These are phyloP conservation scores for Spatulosminthurus flaviceps DNA, from an alignment of 2,888 invertebrate species.

Conservation along the genomic window DNA sequence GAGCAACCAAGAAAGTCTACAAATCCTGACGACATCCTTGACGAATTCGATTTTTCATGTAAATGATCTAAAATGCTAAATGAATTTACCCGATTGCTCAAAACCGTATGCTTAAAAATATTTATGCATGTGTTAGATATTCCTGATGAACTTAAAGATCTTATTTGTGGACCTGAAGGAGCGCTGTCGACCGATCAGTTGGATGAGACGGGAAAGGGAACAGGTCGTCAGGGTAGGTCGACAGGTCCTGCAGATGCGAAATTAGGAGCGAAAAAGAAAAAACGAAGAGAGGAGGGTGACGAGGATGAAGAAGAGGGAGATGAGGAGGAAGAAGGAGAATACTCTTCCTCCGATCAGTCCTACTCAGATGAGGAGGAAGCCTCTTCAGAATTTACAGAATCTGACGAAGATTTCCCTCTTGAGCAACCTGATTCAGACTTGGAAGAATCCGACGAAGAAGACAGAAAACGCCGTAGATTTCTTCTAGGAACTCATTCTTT, in stretches of 20 bases:
- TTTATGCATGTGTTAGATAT: conserved; percentile 22
- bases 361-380: conserved; percentile 51
- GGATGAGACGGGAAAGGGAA: neutral
- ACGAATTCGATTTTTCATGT: conserved; percentile 45
- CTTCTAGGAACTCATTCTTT: conserved; percentile 56
- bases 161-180: conserved; percentile 33
- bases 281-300: conserved; percentile 71
- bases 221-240: neutral
- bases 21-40: neutral
- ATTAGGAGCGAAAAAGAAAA: neutral
- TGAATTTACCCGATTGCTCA: no score
- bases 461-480: conserved; percentile 51
- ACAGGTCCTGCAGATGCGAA: neutral
- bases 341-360: conserved; percentile 20
- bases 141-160: conserved; percentile 39
- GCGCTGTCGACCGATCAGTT: neutral
- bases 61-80: no score
- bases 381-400: conserved; percentile 31
- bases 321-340: conserved; percentile 54
- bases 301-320: conserved; percentile 52
- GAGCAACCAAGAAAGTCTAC: neutral
- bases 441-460: conserved; percentile 47
- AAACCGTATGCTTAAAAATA: no score
- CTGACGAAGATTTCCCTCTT: conserved; percentile 38
- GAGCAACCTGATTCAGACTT: conserved; percentile 41